phyloP scores from a whole-genome alignment of 2,888 invertebrate species.

The Cheilosia grossa region DNA sequence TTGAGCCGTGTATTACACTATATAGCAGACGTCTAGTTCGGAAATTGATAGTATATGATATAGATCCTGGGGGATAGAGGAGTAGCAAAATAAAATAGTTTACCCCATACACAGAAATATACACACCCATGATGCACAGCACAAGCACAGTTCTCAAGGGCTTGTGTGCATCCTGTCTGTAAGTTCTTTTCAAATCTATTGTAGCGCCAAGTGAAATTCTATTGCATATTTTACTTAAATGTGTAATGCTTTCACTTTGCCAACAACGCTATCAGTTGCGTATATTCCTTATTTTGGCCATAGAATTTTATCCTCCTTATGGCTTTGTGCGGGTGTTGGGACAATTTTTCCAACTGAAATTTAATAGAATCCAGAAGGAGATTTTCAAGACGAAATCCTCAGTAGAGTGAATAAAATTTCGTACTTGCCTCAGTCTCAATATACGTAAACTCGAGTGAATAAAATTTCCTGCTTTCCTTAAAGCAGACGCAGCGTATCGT shows the following conservation, averaged over 20 bases:
- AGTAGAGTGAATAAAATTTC: conserved; percentile 35
- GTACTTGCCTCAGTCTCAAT: conserved; percentile 8
- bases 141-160: neutral
- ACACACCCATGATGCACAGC: neutral
- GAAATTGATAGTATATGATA: conserved; percentile 65
- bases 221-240: conserved; percentile 53
- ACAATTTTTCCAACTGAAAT: conserved; percentile 49
- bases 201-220: conserved; percentile 62
- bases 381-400: conserved; percentile 36
- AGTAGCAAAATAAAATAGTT: conserved; percentile 27
- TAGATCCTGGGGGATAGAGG: conserved; percentile 48
- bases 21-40: conserved; percentile 65
- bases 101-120: neutral
- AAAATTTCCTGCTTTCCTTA: conserved; percentile 19
- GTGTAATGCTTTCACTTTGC: conserved; percentile 51
- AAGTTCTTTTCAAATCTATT: conserved; percentile 52
- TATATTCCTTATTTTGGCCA: conserved; percentile 12
- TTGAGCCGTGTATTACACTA: conserved; percentile 61
- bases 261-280: conserved; percentile 45
- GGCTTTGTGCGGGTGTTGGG: conserved; percentile 1
- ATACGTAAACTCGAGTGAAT: too few species aligned
- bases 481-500: neutral
- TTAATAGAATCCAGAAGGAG: conserved; percentile 56
- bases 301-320: neutral
- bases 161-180: conserved; percentile 1